Conservation (phyloP, 2,113 vertebrate genomes). For the Setophaga kirtlandii region DNA sequence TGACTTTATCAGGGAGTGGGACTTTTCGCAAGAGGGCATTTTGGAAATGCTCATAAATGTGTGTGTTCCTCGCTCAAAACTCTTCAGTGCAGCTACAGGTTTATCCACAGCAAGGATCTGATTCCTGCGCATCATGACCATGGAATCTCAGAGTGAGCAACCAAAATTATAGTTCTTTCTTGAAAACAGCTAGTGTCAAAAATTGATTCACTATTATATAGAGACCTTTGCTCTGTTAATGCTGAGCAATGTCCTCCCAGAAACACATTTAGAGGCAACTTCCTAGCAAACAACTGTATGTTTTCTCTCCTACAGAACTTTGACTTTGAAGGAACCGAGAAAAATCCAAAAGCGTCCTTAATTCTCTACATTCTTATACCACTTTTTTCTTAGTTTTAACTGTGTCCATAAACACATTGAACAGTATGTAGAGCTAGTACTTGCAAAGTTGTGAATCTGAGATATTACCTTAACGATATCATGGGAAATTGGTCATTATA, state of each 20-base stretch:
- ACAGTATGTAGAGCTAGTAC: neutral
- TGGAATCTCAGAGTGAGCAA: neutral
- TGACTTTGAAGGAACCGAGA: neutral
- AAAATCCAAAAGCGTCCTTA: neutral
- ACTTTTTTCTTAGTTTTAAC: neutral
- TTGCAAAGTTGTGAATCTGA: neutral
- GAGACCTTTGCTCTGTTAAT: neutral
- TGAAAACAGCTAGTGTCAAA: neutral
- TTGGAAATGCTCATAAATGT: neutral
- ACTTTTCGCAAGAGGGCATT: neutral
- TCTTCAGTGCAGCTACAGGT: neutral
- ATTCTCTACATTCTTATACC: neutral
- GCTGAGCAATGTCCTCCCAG: neutral
- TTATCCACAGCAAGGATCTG: neutral
- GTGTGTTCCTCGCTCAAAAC: neutral
- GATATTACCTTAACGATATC: neutral
- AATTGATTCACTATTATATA: neutral
- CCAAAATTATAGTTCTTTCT: neutral
- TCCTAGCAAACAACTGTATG: neutral
- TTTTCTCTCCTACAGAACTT: neutral
- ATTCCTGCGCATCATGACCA: neutral
- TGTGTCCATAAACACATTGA: neutral
- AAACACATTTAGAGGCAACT: neutral
- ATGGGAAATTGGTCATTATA: neutral
- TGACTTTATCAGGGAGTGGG: neutral